Evolutionary conservation across 2,888 invertebrate species (phyloP), one percentile per base, ranked within the genome.

Genomic region (Caradrina kadenii): DNA sequence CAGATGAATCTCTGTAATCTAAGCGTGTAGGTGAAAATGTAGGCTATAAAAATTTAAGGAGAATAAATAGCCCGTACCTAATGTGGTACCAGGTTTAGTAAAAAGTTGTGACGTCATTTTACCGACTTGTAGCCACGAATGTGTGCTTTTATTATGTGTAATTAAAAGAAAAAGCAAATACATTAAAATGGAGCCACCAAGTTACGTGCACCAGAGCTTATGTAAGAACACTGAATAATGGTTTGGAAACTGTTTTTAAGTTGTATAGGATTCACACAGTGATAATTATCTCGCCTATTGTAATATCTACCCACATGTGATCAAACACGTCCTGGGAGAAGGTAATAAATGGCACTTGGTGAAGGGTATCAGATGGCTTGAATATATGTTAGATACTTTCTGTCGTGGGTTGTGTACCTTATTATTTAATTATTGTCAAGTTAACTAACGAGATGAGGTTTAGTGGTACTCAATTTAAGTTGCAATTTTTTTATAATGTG

Each of bases 241-340:
- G 72, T 85, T 85, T 86, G 73, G 81, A 85, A 85, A 86, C 82
- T 64, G 78, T 83, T 83, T 83, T 76, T 71, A 70, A 73, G 17
- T 81, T 84, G 81, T 80, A 82, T 84, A 73, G 78, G 80, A 80
- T 87, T 88, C 86, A 82, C 88, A 88, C 82, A 75, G 63, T 63
- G 75, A 79, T 83, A 76, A 83, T 82, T 82, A 82, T 75, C 66
- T 72, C 54, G 26, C 61, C 72, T 78, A 83, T 79, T 78, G 81
- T 77, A 75, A 80, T 79, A 72, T 42, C 68, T 73, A 72, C 79
- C 79, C 76, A 81, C 79, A 73, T 71, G 65, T 70, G 66, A 65
- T 59, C 21, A 53, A 49, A 42, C 26, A 39, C 59, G 49, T 72
- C 55, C 67, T 64, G 70, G 70, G 69, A 48, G 76, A 45, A 22